phyloP scores from a whole-genome alignment of 2,797 vertebrate species.

The Ctenopoma multispine region DNA sequence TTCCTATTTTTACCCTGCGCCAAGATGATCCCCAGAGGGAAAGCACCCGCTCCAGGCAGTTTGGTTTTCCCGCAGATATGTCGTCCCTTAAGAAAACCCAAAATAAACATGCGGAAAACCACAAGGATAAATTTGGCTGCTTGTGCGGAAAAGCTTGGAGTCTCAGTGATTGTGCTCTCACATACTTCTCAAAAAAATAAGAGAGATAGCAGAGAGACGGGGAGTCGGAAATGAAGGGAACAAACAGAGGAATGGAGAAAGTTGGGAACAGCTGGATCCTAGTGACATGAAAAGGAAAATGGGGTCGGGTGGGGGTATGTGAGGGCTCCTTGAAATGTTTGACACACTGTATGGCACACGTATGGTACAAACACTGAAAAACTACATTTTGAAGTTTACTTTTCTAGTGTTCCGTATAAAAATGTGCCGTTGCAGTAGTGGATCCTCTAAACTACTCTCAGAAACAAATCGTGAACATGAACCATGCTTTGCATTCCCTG shows the following conservation, averaged over 20 bases:
- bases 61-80: slow-evolving; percentile 83
- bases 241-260: slow-evolving; percentile 58
- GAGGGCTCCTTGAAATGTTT: slow-evolving; percentile 46
- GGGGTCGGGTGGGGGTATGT: slow-evolving; percentile 25
- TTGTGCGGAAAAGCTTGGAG: slow-evolving; percentile 79
- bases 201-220: slow-evolving; percentile 52
- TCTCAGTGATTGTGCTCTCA: slow-evolving; percentile 78
- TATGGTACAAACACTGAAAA: slow-evolving; percentile 1
- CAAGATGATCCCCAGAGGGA: slow-evolving; percentile 79
- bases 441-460: not conserved
- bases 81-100: slow-evolving; percentile 80
- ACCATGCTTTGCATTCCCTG: slow-evolving; percentile 3
- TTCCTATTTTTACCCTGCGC: slow-evolving; percentile 80
- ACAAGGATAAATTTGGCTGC: slow-evolving; percentile 81
- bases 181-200: slow-evolving; percentile 61
- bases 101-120: slow-evolving; percentile 85
- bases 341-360: slow-evolving; percentile 1
- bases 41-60: slow-evolving; percentile 78
- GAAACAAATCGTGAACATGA: slow-evolving; percentile 7
- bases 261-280: slow-evolving; percentile 58
- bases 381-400: not conserved
- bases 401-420: not conserved
- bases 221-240: slow-evolving; percentile 42
- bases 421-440: not conserved
- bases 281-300: slow-evolving; percentile 48